Evolutionary conservation across 1,140 invertebrate species (phyloP), one percentile per base, ranked within the genome.

Genomic region (Maniola jurtina): DNA sequence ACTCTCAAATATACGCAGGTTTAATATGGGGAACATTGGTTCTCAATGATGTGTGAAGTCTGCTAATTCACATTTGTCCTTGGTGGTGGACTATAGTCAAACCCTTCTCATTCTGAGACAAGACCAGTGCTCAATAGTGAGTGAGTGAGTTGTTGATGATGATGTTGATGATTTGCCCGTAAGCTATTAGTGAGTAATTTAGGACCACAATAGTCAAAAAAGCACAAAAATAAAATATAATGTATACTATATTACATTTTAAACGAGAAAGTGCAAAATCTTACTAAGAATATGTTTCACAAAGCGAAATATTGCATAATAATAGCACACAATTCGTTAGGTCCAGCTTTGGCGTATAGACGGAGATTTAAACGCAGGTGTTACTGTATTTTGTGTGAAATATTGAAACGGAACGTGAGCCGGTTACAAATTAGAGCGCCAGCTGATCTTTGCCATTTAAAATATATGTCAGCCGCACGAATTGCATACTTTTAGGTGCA

Each of bases 341-440:
- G 71, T 68, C 59, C 70, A 52, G 66, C 58, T 62, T 63, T 40
- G 66, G 48, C 48, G 48, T 25, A 16, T 52, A 79, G 77, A 75
- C 71, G 71, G 65, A 73, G 77, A 78, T 79, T 80, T 78, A 83
- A 76, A 67, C 68, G 66, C 79, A 84, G 80, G 79, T 84, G 77
- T 80, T 76, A 76, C 77, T 75, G 76, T 83, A 77, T 81, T 81
- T 79, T 76, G 78, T 81, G 73, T 83, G 76, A 85, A 83, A 83
- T 85, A 85, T 85, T 81, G 81, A 79, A 75, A 78, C 73, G 75
- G 73, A 69, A 75, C 72, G 74, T 73, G 68, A 61, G 73, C 73
- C 67, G 72, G 73, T 77, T 80, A 81, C 79, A 77, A 81, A 84
- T 80, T 80, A 80, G 75, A 72, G 71, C 70, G 70, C 73, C 73